Evolutionary conservation across 2,113 vertebrate genomes (phyloP).

Genomic region (Rhinoptilus africanus): DNA sequence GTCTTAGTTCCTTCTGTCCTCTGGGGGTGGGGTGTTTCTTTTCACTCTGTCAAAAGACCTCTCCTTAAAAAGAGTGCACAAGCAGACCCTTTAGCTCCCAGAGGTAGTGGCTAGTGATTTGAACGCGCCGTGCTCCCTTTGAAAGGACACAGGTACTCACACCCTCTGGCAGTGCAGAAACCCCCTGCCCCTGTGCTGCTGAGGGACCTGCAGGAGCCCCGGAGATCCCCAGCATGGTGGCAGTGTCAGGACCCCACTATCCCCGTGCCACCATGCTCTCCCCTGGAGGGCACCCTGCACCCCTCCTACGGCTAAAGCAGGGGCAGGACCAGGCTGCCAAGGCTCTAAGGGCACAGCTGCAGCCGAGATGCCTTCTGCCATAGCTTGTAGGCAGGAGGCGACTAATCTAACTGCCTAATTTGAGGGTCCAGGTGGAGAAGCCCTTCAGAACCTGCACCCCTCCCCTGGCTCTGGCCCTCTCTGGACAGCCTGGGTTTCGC

Average conservation of each 20-base stretch:
- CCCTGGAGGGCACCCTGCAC: background rate
- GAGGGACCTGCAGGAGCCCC: background rate
- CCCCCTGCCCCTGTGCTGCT: background rate
- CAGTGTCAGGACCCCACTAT: background rate
- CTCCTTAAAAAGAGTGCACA: background rate
- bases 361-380: background rate
- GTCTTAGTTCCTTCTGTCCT: background rate
- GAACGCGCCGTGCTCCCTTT: background rate
- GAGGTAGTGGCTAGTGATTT: accelerated
- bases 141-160: background rate
- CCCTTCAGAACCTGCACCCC: background rate
- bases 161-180: background rate
- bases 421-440: background rate
- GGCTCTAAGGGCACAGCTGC: background rate
- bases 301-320: background rate
- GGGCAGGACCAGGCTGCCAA: background rate
- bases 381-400: background rate
- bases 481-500: background rate
- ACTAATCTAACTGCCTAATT: background rate
- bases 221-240: background rate
- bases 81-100: background rate
- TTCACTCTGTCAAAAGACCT: background rate
- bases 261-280: background rate
- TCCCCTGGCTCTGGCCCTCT: background rate
- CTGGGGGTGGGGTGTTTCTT: background rate